Percentiles rank a stretch among this genome's conserved stretches.
phyloP scores from a whole-genome alignment of 2,113 vertebrate genomes.

The Indicator indicator region DNA sequence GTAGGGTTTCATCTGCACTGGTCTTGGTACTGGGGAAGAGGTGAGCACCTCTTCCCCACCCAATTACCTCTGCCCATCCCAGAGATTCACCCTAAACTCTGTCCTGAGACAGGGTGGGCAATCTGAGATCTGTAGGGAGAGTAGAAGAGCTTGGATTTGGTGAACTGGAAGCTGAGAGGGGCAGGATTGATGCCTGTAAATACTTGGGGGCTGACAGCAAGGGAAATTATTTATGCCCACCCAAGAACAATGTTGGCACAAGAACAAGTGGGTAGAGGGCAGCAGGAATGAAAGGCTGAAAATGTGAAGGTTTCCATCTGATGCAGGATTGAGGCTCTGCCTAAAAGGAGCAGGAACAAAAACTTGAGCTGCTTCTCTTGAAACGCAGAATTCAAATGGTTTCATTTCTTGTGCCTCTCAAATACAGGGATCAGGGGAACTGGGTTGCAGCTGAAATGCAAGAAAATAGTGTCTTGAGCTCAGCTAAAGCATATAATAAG shows the following conservation, averaged over 20 bases:
- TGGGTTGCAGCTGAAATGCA: neutral
- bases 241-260: constrained; percentile 11
- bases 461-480: neutral
- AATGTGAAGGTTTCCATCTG: neutral
- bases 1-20: neutral
- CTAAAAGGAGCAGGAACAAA: neutral
- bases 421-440: neutral
- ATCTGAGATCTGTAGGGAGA: neutral
- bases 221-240: neutral
- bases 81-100: neutral
- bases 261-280: neutral
- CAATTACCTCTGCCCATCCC: neutral
- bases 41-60: neutral
- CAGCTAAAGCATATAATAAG: neutral
- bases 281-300: neutral
- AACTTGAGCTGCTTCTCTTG: neutral
- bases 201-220: neutral
- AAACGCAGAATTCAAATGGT: neutral
- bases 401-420: neutral
- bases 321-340: neutral
- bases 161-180: neutral
- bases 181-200: constrained; percentile 1
- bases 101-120: neutral
- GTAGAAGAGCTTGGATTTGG: neutral
- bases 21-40: neutral